phyloP scores from a whole-genome alignment of 1,140 invertebrate genomes.

The Cecropterus lyciades region DNA sequence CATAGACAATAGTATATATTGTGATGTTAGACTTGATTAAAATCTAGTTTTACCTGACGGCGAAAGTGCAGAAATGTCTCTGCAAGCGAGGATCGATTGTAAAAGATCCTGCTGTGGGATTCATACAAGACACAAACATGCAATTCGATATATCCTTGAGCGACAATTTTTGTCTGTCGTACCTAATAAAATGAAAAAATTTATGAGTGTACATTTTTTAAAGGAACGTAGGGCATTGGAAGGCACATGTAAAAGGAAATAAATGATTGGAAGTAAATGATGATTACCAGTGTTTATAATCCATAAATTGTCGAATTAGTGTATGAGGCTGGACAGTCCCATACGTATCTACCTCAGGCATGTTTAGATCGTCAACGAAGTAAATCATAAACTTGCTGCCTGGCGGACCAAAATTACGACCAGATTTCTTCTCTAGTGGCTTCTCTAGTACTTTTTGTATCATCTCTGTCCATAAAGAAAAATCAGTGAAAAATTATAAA shows the following conservation, averaged over 20 bases:
- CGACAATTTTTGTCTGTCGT: constrained; percentile 93
- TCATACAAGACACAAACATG: constrained; percentile 98
- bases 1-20: constrained; percentile 1
- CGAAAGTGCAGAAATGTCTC: constrained; percentile 97
- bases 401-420: constrained; percentile 95
- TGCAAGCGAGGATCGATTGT: constrained; percentile 96
- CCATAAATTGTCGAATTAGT: constrained; percentile 96
- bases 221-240: too few species aligned
- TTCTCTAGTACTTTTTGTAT: constrained; percentile 96
- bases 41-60: constrained; percentile 86
- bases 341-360: constrained; percentile 98
- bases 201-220: too few species aligned
- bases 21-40: neutral
- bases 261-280: too few species aligned
- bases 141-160: constrained; percentile 97
- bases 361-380: constrained; percentile 98
- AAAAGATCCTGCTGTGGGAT: constrained; percentile 97
- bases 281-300: constrained; percentile 97
- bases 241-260: too few species aligned
- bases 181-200: constrained; percentile 81
- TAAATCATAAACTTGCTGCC: constrained; percentile 96
- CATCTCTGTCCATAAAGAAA: constrained; percentile 85
- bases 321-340: constrained; percentile 98
- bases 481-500: neutral
- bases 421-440: constrained; percentile 97